These are phyloP conservation scores for Drosophila pseudotalamancana DNA, from an alignment of 2,888 invertebrate species.

Conservation along the genomic window DNA sequence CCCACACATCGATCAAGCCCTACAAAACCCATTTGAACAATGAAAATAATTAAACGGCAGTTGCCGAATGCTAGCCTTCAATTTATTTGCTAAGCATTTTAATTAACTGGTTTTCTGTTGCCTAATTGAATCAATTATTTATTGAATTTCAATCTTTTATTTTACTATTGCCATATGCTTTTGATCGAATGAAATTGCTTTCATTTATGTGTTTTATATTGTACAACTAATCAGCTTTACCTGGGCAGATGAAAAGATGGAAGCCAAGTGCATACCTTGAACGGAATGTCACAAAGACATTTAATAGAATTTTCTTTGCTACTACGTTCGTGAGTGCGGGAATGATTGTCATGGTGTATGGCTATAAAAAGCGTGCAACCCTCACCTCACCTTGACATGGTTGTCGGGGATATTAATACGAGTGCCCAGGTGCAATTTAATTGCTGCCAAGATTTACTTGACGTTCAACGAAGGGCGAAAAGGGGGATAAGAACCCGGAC, in stretches of 20 bases:
- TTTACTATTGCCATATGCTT: too few relatives aligned
- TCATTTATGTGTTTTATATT: too few relatives aligned
- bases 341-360: constrained; percentile 5
- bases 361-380: constrained; percentile 74
- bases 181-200: too few relatives aligned
- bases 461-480: not conserved
- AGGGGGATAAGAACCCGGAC: not conserved
- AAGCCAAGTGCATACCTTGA: not conserved
- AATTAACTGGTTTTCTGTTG: not conserved
- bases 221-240: constrained; percentile 35
- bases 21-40: constrained; percentile 28
- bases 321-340: not conserved
- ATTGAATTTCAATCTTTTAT: not conserved
- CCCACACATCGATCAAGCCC: not conserved
- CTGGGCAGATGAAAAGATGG: constrained; percentile 11
- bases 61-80: constrained; percentile 35
- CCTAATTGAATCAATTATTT: constrained; percentile 8
- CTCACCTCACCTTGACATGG: constrained; percentile 77
- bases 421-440: constrained; percentile 77
- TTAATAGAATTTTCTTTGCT: constrained; percentile 1
- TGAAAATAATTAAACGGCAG: constrained; percentile 37
- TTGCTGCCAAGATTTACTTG: constrained; percentile 77
- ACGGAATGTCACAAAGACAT: not conserved
- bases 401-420: constrained; percentile 59
- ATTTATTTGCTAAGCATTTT: constrained; percentile 13